phyloP scores from a whole-genome alignment of 2,113 vertebrate species.

The Crotophaga sulcirostris region DNA sequence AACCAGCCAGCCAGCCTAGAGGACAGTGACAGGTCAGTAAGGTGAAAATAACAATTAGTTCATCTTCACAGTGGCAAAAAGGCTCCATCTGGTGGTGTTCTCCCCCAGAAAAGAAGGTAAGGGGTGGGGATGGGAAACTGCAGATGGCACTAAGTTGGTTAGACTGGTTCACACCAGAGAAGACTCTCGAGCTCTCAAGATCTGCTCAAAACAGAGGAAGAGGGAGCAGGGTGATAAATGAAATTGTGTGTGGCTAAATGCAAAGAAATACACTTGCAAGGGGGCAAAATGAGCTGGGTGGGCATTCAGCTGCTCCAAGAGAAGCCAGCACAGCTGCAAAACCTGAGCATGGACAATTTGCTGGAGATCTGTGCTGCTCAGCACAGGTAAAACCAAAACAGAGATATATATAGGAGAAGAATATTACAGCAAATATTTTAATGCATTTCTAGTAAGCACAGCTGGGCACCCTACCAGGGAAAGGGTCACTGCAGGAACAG shows the following conservation, averaged over 20 bases:
- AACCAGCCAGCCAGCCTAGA: neutral
- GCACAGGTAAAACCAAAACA: neutral
- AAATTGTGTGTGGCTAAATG: neutral
- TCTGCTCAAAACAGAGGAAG: neutral
- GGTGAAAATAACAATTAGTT: neutral
- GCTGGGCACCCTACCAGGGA: neutral
- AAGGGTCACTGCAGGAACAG: neutral
- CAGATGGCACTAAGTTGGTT: neutral
- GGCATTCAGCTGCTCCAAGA: neutral
- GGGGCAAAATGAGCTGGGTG: fast-evolving
- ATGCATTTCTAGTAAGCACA: neutral
- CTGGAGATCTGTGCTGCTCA: neutral
- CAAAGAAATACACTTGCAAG: neutral
- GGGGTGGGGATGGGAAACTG: neutral
- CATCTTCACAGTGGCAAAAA: neutral
- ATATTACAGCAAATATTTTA: neutral
- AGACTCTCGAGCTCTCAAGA: neutral
- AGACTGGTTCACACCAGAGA: neutral
- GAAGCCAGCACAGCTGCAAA: neutral
- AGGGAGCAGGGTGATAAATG: neutral
- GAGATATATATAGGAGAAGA: neutral
- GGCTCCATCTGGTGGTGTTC: conserved; percentile 51
- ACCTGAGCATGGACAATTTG: neutral
- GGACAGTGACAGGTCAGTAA: fast-evolving
- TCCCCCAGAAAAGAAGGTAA: neutral